Conservation (phyloP, 2,888 invertebrate genomes). For the Eumerus sabulonum region DNA sequence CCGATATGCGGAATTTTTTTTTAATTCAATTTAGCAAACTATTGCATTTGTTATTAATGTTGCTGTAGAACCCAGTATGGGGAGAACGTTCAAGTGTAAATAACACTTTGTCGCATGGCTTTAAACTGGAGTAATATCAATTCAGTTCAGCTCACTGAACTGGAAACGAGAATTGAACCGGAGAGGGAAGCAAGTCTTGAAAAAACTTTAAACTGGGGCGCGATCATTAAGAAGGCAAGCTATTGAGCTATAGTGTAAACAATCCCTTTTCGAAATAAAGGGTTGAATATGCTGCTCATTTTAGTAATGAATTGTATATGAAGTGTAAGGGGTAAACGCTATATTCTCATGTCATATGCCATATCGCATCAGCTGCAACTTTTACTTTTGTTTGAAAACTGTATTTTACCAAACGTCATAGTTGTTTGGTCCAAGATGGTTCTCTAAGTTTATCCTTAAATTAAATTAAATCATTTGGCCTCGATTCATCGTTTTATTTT, state of each 20-base stretch:
- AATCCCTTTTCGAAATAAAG: conserved; percentile 26
- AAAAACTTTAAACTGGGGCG: conserved; percentile 33
- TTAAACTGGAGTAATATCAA: conserved; percentile 29
- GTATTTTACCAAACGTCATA: too few relatives aligned
- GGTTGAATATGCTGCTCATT: conserved; percentile 42
- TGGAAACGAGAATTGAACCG: conserved; percentile 50
- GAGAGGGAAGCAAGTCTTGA: conserved; percentile 46
- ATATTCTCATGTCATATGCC: too few relatives aligned
- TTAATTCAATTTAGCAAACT: conserved; percentile 9
- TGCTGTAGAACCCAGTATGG: conserved; percentile 34
- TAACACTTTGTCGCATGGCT: conserved; percentile 24
- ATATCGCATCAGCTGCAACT: too few relatives aligned
- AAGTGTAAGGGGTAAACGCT: too few relatives aligned
- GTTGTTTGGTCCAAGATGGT: too few relatives aligned
- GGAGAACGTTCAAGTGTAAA: conserved; percentile 53
- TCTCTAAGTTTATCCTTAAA: too few relatives aligned
- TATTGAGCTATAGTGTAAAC: conserved; percentile 28
- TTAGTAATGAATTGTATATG: conserved; percentile 3
- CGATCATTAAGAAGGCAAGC: conserved; percentile 35
- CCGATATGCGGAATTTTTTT: too few relatives aligned
- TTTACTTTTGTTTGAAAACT: too few relatives aligned
- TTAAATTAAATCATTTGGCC: too few relatives aligned
- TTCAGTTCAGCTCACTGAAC: conserved; percentile 61
- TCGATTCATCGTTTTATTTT: too few relatives aligned
- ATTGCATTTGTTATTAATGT: conserved; percentile 15